A percentile compares a stretch with the other conserved stretches of the same genome.
These are phyloP conservation scores for Xylocopa sonorina DNA, from an alignment of 1,140 invertebrate genomes.

Conservation along the genomic window DNA sequence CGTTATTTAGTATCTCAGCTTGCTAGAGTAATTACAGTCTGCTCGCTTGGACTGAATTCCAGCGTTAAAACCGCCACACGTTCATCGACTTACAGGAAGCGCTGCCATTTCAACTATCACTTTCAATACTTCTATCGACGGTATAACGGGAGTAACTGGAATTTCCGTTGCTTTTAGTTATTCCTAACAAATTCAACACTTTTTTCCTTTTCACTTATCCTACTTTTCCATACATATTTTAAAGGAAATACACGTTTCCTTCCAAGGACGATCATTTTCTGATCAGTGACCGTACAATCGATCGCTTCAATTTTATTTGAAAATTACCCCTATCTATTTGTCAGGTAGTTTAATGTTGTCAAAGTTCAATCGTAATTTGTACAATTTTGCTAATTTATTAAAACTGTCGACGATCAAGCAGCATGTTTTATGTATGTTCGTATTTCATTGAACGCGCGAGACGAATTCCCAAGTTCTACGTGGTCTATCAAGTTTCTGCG, in stretches of 20 bases:
- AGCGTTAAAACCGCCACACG: slow-evolving; percentile 5
- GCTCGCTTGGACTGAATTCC: slow-evolving; percentile 16
- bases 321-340: too few relatives aligned
- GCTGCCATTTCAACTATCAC: slow-evolving; percentile 45
- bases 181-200: background rate
- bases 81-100: slow-evolving; percentile 37
- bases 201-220: background rate
- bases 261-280: too few relatives aligned
- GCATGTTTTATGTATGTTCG: background rate
- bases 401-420: slow-evolving; percentile 1
- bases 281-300: too few relatives aligned
- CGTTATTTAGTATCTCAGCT: background rate
- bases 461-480: background rate
- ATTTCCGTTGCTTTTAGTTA: slow-evolving; percentile 17
- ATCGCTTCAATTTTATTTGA: too few relatives aligned
- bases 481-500: slow-evolving; percentile 23
- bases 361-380: too few relatives aligned
- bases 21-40: background rate
- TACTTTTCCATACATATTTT: too few relatives aligned
- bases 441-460: background rate
- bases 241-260: too few relatives aligned
- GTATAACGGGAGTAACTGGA: slow-evolving; percentile 7
- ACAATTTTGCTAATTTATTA: too few relatives aligned
- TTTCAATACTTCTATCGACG: slow-evolving; percentile 16
- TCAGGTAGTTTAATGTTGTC: too few relatives aligned